Percentiles rank a stretch among this genome's conserved stretches.
Evolutionary conservation across 1,140 invertebrate genomes (phyloP).

Genomic region (Conus betulinus): DNA sequence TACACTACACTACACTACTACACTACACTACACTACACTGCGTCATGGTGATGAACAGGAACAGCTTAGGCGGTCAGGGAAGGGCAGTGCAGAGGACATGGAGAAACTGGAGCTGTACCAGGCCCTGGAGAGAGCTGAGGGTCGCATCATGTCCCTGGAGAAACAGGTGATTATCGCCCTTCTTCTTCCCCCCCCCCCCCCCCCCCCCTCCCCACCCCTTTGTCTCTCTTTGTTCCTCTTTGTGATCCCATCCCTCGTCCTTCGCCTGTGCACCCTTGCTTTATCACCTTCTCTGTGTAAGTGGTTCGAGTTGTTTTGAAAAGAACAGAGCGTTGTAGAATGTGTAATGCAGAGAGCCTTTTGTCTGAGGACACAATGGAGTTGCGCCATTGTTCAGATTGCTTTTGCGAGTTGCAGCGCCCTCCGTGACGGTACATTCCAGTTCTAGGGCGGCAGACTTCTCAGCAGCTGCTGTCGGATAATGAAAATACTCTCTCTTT

Average conservation of each 20-base stretch:
- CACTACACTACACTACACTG: no score
- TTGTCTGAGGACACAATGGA: no score
- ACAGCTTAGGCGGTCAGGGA: slow-evolving; percentile 52
- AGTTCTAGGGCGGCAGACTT: no score
- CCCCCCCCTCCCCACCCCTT: background rate
- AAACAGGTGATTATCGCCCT: slow-evolving; percentile 62
- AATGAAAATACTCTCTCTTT: no score
- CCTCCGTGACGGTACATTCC: no score
- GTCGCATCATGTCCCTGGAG: slow-evolving; percentile 70
- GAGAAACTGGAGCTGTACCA: slow-evolving; percentile 73
- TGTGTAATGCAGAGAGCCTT: no score
- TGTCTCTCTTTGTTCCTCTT: background rate
- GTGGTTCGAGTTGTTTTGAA: no score
- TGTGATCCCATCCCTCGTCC: background rate
- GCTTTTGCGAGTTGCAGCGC: no score
- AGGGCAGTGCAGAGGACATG: slow-evolving; percentile 52
- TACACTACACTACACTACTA: no score
- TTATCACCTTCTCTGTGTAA: background rate
- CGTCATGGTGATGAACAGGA: slow-evolving; percentile 44
- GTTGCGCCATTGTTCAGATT: no score
- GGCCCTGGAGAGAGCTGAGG: slow-evolving; percentile 69
- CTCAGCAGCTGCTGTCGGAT: no score
- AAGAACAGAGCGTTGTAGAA: no score
- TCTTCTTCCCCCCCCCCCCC: background rate
- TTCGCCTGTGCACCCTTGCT: background rate